phyloP scores from a whole-genome alignment of 2,797 vertebrate genomes.

The Helarctos malayanus region DNA sequence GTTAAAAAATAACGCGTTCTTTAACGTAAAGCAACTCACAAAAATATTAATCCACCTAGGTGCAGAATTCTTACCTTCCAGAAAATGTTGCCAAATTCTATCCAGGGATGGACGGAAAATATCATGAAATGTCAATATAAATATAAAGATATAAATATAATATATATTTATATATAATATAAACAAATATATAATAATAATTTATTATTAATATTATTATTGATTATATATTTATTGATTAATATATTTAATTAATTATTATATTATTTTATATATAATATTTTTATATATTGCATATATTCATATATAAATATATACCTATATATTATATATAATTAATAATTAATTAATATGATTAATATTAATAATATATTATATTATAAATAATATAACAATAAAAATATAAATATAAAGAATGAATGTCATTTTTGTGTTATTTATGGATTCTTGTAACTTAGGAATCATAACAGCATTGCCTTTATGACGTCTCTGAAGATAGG shows the following conservation, averaged over 20 bases:
- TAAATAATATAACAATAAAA: no score
- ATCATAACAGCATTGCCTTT: conserved; percentile 12
- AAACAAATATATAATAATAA: no score
- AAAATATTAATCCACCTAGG: background rate
- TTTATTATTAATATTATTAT: no score
- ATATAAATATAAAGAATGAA: background rate
- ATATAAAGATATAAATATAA: background rate
- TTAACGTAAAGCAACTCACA: background rate
- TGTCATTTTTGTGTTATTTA: conserved; percentile 43
- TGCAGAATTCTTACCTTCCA: conserved; percentile 2
- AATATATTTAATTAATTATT: no score
- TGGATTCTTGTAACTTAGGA: conserved; percentile 49
- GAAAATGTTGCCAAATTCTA: conserved; percentile 23
- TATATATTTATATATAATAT: no score
- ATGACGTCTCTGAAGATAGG: background rate
- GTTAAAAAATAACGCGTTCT: conserved; percentile 8
- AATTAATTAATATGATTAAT: no score
- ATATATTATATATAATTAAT: no score
- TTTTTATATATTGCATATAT: no score
- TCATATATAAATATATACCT: no score
- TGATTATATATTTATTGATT: no score
- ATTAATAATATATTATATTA: no score
- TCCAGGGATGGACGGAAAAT: background rate
- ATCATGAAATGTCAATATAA: conserved; percentile 26
- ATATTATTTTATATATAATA: no score